phyloP scores from a whole-genome alignment of 2,797 vertebrate genomes.

The Pagetopsis macropterus region DNA sequence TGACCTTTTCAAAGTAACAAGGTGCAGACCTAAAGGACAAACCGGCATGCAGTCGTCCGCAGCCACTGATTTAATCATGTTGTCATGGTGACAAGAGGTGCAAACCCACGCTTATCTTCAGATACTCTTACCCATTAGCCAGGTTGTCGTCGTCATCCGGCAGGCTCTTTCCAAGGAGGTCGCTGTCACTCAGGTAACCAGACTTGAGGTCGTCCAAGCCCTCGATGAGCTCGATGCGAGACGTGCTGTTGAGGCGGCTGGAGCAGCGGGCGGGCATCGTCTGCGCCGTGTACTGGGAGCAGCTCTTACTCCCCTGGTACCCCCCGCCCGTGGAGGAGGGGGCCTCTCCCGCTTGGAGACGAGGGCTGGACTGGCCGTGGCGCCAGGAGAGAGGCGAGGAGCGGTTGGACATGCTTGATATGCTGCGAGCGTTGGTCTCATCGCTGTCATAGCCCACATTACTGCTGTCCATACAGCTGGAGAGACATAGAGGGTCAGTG shows the following conservation, averaged over 20 bases:
- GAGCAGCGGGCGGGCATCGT: slow-evolving; percentile 96
- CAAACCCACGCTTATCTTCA: slow-evolving; percentile 10
- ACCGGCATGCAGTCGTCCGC: not conserved
- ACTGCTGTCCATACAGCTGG: slow-evolving; percentile 92
- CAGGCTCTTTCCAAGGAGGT: slow-evolving; percentile 92
- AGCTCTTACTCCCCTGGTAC: slow-evolving; percentile 82
- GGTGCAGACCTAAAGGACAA: slow-evolving; percentile 16
- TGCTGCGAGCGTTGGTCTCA: slow-evolving; percentile 93
- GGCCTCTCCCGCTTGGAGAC: slow-evolving; percentile 95
- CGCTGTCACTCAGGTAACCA: slow-evolving; percentile 95
- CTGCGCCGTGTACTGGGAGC: slow-evolving; percentile 90
- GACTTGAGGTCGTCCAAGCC: slow-evolving; percentile 93
- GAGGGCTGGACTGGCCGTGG: slow-evolving; percentile 95
- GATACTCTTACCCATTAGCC: slow-evolving; percentile 90
- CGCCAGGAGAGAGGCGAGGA: slow-evolving; percentile 98
- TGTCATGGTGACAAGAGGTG: slow-evolving; percentile 40
- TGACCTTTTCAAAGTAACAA: slow-evolving; percentile 46
- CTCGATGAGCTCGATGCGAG: slow-evolving; percentile 94
- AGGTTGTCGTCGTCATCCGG: slow-evolving; percentile 92
- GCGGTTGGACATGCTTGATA: slow-evolving; percentile 97
- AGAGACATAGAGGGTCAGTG: slow-evolving; percentile 13
- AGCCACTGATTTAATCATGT: slow-evolving; percentile 7
- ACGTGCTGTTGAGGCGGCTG: slow-evolving; percentile 91
- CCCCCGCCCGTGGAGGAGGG: slow-evolving; percentile 89
- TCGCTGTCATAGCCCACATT: slow-evolving; percentile 94